Evolutionary conservation across 1,140 invertebrate species (phyloP).

Genomic region (Zeugodacus cucurbitae): DNA sequence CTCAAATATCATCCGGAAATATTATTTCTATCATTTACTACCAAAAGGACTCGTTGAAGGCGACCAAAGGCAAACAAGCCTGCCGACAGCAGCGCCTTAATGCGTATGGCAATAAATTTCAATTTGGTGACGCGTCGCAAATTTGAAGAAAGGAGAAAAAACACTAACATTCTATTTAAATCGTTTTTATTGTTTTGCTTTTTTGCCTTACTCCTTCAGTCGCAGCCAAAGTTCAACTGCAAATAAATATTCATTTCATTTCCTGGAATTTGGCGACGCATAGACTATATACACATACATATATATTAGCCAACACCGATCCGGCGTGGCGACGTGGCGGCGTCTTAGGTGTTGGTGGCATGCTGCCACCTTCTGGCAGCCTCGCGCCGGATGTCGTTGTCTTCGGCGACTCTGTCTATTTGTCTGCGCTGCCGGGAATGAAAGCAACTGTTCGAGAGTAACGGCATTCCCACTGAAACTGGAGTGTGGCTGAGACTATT

Average conservation of each 20-base stretch:
- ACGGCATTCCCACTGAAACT: background rate
- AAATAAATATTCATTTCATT: constrained; percentile 39
- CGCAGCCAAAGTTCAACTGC: constrained; percentile 33
- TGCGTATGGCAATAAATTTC: constrained; percentile 23
- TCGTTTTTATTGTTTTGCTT: background rate
- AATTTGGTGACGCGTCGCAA: constrained; percentile 30
- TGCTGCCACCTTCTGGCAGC: background rate
- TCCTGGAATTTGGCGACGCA: background rate
- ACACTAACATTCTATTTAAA: background rate
- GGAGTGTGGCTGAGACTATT: background rate
- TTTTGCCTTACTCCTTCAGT: background rate
- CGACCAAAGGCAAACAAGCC: background rate
- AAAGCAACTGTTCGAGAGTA: background rate
- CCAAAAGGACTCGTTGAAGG: background rate
- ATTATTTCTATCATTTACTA: background rate
- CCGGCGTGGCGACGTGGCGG: background rate
- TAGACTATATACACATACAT: background rate
- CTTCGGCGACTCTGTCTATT: background rate
- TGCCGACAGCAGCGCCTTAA: constrained; percentile 12
- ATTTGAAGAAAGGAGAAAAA: background rate
- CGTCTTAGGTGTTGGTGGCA: background rate
- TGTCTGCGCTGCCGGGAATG: background rate
- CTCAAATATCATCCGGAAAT: too few relatives aligned
- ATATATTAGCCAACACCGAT: background rate
- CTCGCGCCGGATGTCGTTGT: constrained; percentile 2